phyloP scores from a whole-genome alignment of 1,140 invertebrate species.

The Nebria ingens region DNA sequence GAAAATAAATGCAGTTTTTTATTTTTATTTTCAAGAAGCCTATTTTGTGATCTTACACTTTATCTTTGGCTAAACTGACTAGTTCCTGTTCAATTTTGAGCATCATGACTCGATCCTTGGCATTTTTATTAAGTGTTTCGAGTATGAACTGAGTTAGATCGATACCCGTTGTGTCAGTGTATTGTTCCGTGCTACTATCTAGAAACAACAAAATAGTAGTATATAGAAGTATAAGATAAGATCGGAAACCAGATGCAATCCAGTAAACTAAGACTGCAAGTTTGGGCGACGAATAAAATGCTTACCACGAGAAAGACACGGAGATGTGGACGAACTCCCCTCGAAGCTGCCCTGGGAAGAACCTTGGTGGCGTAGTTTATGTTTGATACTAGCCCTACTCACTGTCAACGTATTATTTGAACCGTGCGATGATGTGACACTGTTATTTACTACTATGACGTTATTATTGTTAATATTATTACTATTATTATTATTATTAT shows the following conservation, averaged over 20 bases:
- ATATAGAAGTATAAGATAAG: too few species aligned
- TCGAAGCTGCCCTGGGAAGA: conserved; percentile 52
- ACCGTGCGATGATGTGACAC: conserved; percentile 24
- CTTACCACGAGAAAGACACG: conserved; percentile 51
- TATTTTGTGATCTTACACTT: conserved; percentile 49
- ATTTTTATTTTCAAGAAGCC: neutral
- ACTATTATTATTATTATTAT: conserved; percentile 26
- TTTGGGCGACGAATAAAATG: neutral
- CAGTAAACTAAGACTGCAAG: conserved; percentile 12
- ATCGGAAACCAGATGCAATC: neutral
- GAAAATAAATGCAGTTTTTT: conserved; percentile 16
- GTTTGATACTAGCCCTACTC: conserved; percentile 30
- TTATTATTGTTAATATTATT: conserved; percentile 24
- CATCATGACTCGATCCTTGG: conserved; percentile 73
- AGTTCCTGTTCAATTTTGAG: conserved; percentile 83
- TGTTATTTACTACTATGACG: conserved; percentile 20
- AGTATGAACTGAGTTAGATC: conserved; percentile 81
- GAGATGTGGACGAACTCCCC: conserved; percentile 40
- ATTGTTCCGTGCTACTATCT: conserved; percentile 75
- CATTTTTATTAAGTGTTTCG: conserved; percentile 82
- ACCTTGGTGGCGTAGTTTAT: conserved; percentile 47
- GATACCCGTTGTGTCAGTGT: conserved; percentile 64
- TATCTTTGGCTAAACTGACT: conserved; percentile 70
- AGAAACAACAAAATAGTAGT: too few species aligned
- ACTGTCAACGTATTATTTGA: conserved; percentile 37